A percentile compares a stretch with the other conserved stretches of the same genome.
These are phyloP conservation scores for Oreochromis tanganicae DNA, from an alignment of 2,113 vertebrate species.

Conservation along the genomic window DNA sequence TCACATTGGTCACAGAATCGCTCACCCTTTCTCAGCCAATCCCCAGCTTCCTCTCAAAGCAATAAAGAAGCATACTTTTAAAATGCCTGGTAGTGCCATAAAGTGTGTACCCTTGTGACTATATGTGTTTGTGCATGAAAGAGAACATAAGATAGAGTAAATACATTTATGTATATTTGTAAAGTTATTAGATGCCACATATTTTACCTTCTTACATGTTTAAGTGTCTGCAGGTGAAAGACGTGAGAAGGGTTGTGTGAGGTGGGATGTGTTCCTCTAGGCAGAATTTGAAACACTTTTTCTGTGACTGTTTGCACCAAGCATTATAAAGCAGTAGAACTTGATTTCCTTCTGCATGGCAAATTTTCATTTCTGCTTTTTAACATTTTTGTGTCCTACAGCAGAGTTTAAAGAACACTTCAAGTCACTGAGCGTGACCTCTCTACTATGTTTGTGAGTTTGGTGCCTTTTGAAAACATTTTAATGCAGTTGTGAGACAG, in stretches of 20 bases:
- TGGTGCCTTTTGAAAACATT: background rate
- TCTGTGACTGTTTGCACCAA: background rate
- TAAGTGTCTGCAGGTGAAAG: background rate
- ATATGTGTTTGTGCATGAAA: background rate
- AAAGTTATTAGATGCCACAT: background rate
- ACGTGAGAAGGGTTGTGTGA: background rate
- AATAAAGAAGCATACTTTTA: constrained; percentile 57
- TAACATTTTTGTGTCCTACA: background rate
- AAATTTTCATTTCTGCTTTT: background rate
- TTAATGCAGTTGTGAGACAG: background rate
- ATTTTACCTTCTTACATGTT: background rate
- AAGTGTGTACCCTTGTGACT: constrained; percentile 5
- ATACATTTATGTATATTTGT: background rate
- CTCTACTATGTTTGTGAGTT: background rate
- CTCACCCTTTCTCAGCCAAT: constrained; percentile 45
- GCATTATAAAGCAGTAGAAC: background rate
- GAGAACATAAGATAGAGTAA: background rate
- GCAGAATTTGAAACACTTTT: constrained; percentile 19
- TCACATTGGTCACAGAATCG: constrained; percentile 70
- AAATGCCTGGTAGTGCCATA: constrained; percentile 62
- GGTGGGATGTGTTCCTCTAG: background rate
- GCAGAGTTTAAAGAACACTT: background rate
- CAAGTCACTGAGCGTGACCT: background rate
- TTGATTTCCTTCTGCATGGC: background rate
- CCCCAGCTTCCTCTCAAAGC: constrained; percentile 53